Conservation (phyloP, 1,140 invertebrate species). For the Drosophila pallidifrons region DNA sequence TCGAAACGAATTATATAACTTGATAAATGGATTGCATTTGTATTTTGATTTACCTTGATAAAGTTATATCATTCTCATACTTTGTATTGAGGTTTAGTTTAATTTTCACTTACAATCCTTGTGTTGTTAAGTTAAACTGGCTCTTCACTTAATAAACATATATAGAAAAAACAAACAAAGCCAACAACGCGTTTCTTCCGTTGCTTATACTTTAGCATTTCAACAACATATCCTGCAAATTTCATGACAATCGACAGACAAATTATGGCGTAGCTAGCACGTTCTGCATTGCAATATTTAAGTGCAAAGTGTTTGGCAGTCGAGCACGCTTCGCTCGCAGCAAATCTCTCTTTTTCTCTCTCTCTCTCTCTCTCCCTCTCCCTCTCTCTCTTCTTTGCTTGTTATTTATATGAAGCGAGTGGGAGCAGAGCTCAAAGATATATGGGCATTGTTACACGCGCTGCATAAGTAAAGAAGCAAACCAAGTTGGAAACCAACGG, state of each 20-base stretch:
- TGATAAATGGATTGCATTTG: not conserved
- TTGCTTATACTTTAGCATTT: not conserved
- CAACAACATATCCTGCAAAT: not conserved
- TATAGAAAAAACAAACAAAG: not conserved
- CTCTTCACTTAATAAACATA: no score
- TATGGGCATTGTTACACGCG: slow-evolving; percentile 50
- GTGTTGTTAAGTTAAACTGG: no score
- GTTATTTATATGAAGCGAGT: slow-evolving; percentile 18
- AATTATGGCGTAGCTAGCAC: not conserved
- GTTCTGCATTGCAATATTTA: not conserved
- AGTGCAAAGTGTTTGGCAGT: not conserved
- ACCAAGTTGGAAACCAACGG: not conserved
- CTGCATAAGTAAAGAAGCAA: slow-evolving; percentile 42
- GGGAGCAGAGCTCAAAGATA: slow-evolving; percentile 47
- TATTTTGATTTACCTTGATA: not conserved
- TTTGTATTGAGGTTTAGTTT: no score
- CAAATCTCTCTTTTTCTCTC: not conserved
- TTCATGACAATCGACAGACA: not conserved
- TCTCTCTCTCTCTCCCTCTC: no score
- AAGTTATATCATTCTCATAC: no score
- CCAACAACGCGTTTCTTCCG: not conserved
- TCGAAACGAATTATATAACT: no score
- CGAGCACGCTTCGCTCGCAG: not conserved
- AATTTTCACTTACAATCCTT: no score
- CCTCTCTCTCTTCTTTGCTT: not conserved